Base-by-base conservation (phyloP, 2,888 invertebrate species). In the Epsilonema sp. region DNA sequence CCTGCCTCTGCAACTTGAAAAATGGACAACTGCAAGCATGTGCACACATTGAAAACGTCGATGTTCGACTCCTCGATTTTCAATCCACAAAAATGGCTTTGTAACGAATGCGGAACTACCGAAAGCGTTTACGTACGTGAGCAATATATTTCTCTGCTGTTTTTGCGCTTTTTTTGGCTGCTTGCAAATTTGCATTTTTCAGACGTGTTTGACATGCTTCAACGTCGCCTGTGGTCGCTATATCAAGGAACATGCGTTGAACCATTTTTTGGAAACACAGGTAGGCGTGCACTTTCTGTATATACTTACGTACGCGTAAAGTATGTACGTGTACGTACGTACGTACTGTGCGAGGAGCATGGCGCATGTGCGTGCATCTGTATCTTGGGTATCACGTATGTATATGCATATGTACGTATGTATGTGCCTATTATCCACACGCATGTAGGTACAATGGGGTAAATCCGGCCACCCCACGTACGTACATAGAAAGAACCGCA, bases 21-120 rank as follows among this genome's bases (percentile, higher is more conserved):
- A 38, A 60, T 62, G 58, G 64, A 64, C 45, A 59, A 57, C 45
- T 65, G 65, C 53, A 53, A 55, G 45, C 65, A 65, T 55, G 56
- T 65, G 11, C 52, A 52, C 4, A n/a, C n/a, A n/a, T 56, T 54
- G 40, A 52, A 64, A 2, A 51, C 56, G 36, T 55, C 56, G 24
- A 55, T 59, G 4, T 51, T 56, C 46, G 59, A 63, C 47, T 58
- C 60, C 44, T 62, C 62, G n/a, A 58, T 65, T 16, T 51, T 65
- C n/a, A 62, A 64, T 54, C 65, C 66, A 24, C 59, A 63, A 46
- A 61, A 62, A 50, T 66, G 66, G 66, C 52, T 57, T 37, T 66
- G 66, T 51, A 54, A 54, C 44, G 49, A 52, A 1, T 66, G 66
- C 54, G 58, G 59, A 16, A 62, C 63, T 16, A 64, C 63, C 47